phyloP scores from a whole-genome alignment of 1,140 invertebrate genomes.

The Argopecten irradians region DNA sequence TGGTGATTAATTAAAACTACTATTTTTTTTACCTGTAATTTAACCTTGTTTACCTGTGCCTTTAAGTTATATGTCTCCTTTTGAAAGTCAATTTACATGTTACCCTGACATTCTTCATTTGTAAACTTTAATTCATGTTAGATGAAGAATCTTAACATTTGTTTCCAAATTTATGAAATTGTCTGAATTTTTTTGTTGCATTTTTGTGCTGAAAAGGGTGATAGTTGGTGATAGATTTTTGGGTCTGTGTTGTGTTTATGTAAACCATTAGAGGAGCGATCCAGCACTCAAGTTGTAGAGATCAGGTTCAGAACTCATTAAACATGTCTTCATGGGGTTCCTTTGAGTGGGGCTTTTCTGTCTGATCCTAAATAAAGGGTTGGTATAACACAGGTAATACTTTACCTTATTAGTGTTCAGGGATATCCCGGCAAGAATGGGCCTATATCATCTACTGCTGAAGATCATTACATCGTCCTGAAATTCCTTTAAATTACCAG shows the following conservation, averaged over 20 bases:
- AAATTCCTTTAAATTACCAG: no score
- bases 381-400: slow-evolving; percentile 1
- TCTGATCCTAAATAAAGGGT: background rate
- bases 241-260: background rate
- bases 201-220: background rate
- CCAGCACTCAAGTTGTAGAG: background rate
- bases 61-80: background rate
- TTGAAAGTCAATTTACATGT: background rate
- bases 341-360: background rate
- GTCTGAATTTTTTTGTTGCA: background rate
- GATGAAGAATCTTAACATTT: background rate
- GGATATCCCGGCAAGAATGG: background rate
- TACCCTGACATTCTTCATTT: background rate
- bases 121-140: background rate
- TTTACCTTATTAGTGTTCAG: background rate
- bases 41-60: background rate
- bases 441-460: background rate
- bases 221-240: background rate
- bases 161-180: background rate
- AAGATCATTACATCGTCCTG: background rate
- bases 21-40: background rate
- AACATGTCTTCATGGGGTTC: background rate
- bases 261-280: background rate
- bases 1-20: background rate
- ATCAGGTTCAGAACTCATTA: background rate